Conservation (phyloP, 2,888 invertebrate species). For the Heterodera filipjevi region DNA sequence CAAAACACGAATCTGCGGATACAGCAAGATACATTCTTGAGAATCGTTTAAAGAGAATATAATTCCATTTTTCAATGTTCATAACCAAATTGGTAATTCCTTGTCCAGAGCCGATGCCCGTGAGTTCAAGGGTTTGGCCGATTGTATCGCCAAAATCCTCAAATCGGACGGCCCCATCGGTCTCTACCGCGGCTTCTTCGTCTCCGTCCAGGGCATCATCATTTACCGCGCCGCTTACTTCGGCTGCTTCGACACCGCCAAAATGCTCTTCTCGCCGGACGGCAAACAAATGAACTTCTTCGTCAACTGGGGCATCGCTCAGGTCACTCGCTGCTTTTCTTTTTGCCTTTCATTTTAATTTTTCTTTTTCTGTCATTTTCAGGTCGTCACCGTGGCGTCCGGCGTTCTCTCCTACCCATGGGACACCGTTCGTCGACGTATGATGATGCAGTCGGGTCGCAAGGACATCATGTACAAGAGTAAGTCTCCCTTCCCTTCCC, state of each 20-base stretch:
- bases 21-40: too few species aligned
- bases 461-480: constrained; percentile 79
- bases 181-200: constrained; percentile 89
- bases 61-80: too few species aligned
- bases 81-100: too few species aligned
- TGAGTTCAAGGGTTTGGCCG: constrained; percentile 72
- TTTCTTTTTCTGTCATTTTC: background rate
- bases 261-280: constrained; percentile 83
- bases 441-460: constrained; percentile 98
- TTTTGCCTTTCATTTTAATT: background rate
- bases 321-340: constrained; percentile 32
- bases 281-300: constrained; percentile 88
- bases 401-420: constrained; percentile 95
- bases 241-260: constrained; percentile 92
- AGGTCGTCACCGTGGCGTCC: constrained; percentile 78
- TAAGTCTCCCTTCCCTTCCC: constrained; percentile 73
- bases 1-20: too few species aligned
- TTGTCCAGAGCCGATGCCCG: constrained; percentile 69
- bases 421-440: constrained; percentile 89
- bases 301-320: constrained; percentile 81
- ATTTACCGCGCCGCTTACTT: constrained; percentile 94
- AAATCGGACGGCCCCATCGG: constrained; percentile 81
- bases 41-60: too few species aligned
- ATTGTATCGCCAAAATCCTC: constrained; percentile 81
- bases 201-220: constrained; percentile 84